Conservation (phyloP, 2,797 vertebrate genomes). For the Xenopus petersii region DNA sequence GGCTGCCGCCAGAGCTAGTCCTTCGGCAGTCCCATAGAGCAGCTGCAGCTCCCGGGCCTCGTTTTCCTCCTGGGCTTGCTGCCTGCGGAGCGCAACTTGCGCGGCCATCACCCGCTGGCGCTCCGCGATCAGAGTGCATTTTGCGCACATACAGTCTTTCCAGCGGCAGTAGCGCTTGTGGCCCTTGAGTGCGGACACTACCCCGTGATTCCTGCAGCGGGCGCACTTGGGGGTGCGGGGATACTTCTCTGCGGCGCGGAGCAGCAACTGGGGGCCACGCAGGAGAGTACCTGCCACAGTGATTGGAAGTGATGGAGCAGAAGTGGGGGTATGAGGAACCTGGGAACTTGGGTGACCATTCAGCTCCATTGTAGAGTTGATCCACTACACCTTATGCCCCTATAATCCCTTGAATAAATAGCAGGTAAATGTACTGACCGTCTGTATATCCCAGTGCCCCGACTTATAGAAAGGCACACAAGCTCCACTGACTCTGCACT, state of each 20-base stretch:
- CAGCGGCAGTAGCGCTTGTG: slow-evolving; percentile 98
- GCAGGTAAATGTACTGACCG: not conserved
- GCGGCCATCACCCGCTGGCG: slow-evolving; percentile 96
- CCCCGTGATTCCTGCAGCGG: slow-evolving; percentile 93
- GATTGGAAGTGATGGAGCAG: slow-evolving; percentile 79
- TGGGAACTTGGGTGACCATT: slow-evolving; percentile 76
- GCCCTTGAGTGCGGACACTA: slow-evolving; percentile 93
- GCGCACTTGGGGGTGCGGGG: slow-evolving; percentile 97
- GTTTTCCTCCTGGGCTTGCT: slow-evolving; percentile 96
- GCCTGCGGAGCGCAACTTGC: slow-evolving; percentile 90
- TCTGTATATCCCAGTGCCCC: too few relatives aligned
- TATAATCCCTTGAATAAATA: too few relatives aligned
- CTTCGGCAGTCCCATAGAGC: slow-evolving; percentile 93
- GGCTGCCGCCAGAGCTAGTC: slow-evolving; percentile 91
- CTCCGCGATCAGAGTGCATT: slow-evolving; percentile 95
- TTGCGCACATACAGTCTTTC: slow-evolving; percentile 98
- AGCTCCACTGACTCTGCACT: too few relatives aligned
- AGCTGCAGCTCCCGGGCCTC: slow-evolving; percentile 93
- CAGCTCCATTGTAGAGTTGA: slow-evolving; percentile 77
- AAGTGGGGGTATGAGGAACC: slow-evolving; percentile 66
- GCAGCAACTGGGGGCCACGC: slow-evolving; percentile 82
- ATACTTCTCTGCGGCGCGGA: slow-evolving; percentile 91
- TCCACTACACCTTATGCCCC: not conserved
- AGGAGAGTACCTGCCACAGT: slow-evolving; percentile 85
- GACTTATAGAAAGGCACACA: too few relatives aligned